Evolutionary conservation across 2,113 vertebrate species (phyloP).

Genomic region (Nesoenas mayeri): DNA sequence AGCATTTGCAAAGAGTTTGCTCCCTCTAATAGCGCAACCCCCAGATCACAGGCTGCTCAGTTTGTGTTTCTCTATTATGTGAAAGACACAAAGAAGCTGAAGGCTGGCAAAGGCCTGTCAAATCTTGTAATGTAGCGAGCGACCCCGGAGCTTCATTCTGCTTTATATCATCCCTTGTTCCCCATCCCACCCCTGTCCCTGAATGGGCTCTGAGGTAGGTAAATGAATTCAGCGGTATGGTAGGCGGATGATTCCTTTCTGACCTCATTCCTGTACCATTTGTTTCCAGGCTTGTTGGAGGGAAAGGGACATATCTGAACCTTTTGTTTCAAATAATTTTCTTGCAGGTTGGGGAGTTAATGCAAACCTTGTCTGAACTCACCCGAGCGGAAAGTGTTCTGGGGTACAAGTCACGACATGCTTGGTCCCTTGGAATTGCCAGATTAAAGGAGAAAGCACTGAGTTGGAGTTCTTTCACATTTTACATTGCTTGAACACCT

Average conservation of each 20-base stretch:
- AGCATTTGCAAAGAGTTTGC: conserved; percentile 96
- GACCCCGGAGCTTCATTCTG: conserved; percentile 88
- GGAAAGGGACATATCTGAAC: conserved; percentile 78
- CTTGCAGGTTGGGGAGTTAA: conserved; percentile 87
- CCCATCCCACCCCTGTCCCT: conserved; percentile 67
- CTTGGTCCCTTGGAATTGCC: conserved; percentile 22
- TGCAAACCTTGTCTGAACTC: conserved; percentile 83
- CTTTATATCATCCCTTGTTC: conserved; percentile 76
- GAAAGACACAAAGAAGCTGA: conserved; percentile 90
- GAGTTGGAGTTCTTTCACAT: not conserved
- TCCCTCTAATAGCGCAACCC: conserved; percentile 81
- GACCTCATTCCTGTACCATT: conserved; percentile 85
- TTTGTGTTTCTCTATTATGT: conserved; percentile 95
- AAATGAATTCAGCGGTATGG: conserved; percentile 90
- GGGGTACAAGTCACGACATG: conserved; percentile 33
- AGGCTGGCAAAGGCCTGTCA: conserved; percentile 92
- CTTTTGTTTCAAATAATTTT: conserved; percentile 87
- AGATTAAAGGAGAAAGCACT: not conserved
- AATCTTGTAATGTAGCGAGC: conserved; percentile 85
- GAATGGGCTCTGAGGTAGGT: conserved; percentile 88
- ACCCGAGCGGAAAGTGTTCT: conserved; percentile 74
- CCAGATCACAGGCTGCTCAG: conserved; percentile 86
- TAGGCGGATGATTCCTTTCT: conserved; percentile 81
- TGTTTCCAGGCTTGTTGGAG: conserved; percentile 89
- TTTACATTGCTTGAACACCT: not conserved